These are phyloP conservation scores for Canis aureus DNA, from an alignment of 2,113 vertebrate genomes.

Conservation along the genomic window DNA sequence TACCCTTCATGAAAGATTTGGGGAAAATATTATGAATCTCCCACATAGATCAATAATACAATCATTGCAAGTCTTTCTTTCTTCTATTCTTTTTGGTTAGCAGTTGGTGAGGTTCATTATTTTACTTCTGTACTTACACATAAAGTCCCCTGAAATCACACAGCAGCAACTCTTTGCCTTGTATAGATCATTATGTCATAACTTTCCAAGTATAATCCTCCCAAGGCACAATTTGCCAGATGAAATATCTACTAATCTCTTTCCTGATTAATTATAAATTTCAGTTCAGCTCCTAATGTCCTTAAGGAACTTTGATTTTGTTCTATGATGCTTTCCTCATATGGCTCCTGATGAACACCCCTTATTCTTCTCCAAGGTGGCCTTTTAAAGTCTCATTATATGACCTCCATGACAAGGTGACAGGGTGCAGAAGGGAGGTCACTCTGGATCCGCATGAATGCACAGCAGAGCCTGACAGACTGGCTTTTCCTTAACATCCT, in stretches of 20 bases:
- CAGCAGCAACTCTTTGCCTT: not conserved
- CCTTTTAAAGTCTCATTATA: not conserved
- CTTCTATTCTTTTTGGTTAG: not conserved
- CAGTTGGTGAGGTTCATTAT: not conserved
- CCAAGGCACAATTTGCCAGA: not conserved
- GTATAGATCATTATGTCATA: not conserved
- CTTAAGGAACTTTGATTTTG: not conserved
- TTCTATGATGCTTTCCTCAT: not conserved
- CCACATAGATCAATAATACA: not conserved
- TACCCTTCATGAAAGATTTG: not conserved
- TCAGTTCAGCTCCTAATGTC: not conserved
- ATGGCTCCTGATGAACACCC: not conserved
- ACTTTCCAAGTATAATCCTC: not conserved
- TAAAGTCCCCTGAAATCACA: constrained; percentile 12
- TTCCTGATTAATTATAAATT: constrained; percentile 48
- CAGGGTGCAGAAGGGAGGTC: not conserved
- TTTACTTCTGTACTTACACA: not conserved
- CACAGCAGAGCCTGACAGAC: not conserved
- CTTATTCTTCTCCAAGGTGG: not conserved
- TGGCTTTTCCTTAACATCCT: not conserved
- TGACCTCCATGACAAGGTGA: constrained; percentile 1
- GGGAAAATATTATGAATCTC: not conserved
- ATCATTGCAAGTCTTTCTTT: not conserved
- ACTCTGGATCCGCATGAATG: not conserved
- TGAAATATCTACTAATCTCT: not conserved